These are phyloP conservation scores for human (Homo sapiens) DNA, from an alignment of 2,113 vertebrate species.

Conservation along the genomic window DNA sequence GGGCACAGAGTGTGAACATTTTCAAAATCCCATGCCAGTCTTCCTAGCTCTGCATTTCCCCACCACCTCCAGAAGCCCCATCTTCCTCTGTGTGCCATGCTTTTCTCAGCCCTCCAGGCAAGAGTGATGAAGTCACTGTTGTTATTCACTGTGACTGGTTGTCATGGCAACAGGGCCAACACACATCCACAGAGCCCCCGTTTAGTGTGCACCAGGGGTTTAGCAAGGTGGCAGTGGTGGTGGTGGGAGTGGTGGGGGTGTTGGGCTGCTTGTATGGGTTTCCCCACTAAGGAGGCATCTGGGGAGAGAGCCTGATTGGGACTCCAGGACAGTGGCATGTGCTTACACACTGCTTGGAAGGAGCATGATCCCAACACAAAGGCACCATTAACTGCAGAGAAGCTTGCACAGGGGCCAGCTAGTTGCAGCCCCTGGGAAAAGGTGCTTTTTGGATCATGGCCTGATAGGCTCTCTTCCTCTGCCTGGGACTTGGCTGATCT, in stretches of 20 bases:
- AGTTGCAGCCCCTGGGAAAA: background rate
- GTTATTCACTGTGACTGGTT: conserved; percentile 30
- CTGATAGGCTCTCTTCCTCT: background rate
- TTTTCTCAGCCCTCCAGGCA: conserved; percentile 42
- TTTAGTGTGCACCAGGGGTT: conserved; percentile 43
- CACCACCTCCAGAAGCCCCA: background rate
- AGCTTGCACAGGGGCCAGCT: background rate
- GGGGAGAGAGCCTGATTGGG: background rate
- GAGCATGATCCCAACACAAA: background rate
- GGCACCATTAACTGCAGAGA: background rate
- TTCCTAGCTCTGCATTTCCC: background rate
- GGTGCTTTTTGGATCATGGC: background rate
- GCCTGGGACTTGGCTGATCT: background rate
- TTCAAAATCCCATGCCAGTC: background rate
- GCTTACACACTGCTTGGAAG: background rate
- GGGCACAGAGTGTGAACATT: accelerated
- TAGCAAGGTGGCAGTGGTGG: background rate
- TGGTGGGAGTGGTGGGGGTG: accelerated
- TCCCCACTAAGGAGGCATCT: background rate
- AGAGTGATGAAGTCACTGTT: conserved; percentile 18
- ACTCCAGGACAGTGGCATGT: background rate
- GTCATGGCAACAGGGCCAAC: conserved; percentile 63
- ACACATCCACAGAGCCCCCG: background rate
- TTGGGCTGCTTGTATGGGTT: background rate
- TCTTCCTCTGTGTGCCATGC: background rate